A percentile compares a stretch with the other conserved stretches of the same genome.
Evolutionary conservation across 1,140 invertebrate genomes (phyloP).

Genomic region (Halictus rubicundus): DNA sequence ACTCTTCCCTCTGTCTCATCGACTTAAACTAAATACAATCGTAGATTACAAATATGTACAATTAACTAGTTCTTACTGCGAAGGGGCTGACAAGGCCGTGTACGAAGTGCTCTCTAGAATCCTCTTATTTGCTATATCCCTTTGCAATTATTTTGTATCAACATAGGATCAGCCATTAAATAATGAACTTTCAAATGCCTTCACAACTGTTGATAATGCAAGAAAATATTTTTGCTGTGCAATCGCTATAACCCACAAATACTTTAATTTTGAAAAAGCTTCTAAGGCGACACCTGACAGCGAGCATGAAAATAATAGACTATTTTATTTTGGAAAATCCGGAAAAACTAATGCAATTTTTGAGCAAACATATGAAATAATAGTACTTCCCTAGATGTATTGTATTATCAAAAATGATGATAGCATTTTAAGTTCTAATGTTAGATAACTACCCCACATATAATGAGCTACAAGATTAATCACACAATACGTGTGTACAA

Average conservation of each 20-base stretch:
- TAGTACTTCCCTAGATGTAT: background rate
- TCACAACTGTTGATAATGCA: background rate
- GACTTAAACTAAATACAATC: conserved; percentile 50
- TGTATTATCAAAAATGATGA: background rate
- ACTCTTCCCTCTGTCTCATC: background rate
- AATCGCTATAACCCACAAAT: background rate
- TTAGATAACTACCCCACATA: background rate
- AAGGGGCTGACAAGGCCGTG: conserved; percentile 28
- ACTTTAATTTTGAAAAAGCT: background rate
- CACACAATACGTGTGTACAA: too few relatives aligned
- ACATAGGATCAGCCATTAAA: background rate
- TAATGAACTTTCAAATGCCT: background rate
- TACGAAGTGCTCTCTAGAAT: conserved; percentile 32
- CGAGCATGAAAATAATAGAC: too few relatives aligned
- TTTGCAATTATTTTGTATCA: too few relatives aligned
- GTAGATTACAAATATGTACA: conserved; percentile 50
- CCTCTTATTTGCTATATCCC: background rate
- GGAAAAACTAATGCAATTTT: too few relatives aligned
- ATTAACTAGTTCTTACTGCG: conserved; percentile 47
- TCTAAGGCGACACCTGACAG: too few relatives aligned
- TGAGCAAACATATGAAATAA: background rate
- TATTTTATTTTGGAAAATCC: too few relatives aligned
- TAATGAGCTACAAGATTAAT: too few relatives aligned
- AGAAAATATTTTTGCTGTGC: background rate
- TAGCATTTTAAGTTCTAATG: background rate